Base-by-base conservation (phyloP, 2,888 invertebrate species). In the Rotaria sp. region DNA sequence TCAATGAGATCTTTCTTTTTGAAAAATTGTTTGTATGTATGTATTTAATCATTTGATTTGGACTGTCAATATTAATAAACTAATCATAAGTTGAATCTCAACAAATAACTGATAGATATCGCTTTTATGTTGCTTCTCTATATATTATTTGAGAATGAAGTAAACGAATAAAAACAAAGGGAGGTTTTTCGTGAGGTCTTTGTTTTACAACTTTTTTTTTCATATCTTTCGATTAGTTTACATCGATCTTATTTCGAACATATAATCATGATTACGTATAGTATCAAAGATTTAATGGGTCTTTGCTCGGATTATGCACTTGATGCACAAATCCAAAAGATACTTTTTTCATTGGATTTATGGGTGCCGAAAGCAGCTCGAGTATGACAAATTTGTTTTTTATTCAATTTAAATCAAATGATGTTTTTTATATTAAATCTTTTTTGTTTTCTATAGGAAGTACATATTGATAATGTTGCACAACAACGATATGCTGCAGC, bases 281-380 rank as follows among this genome's bases (percentile, higher is more conserved):
- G 45, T 80, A 80, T 80, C 41, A 80, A 80, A 45, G 80, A 80
- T 18, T n/a, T 80, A 15, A 80, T 80, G 80, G 26, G 41, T 15
- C 45, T 80, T n/a, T 80, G 80, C 35, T 45, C 80, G 11, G 80
- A 80, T 45, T 80, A 80, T 80, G 41, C 80, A 24, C 80, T 80
- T 26, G 80, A 80, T 45, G 80, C 80, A n/a, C 45, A 41, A 15
- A 45, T 80, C 4, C 80, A 80, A 80, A 80, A 80, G 45, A 80
- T n/a, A 15, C 45, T 80, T 26, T 80, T 80, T 26, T 24, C 80
- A 45, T 26, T 45, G 11, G 80, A 80, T n/a, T 80, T 80, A 80
- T 80, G 80, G 80, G 45, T 80, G 0, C 45, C 80, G 26, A 80
- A 80, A 45, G 80, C 80, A 26, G 80, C 80, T 45, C 80, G 80